phyloP scores from a whole-genome alignment of 2,888 invertebrate genomes.

The Acronicta alni region DNA sequence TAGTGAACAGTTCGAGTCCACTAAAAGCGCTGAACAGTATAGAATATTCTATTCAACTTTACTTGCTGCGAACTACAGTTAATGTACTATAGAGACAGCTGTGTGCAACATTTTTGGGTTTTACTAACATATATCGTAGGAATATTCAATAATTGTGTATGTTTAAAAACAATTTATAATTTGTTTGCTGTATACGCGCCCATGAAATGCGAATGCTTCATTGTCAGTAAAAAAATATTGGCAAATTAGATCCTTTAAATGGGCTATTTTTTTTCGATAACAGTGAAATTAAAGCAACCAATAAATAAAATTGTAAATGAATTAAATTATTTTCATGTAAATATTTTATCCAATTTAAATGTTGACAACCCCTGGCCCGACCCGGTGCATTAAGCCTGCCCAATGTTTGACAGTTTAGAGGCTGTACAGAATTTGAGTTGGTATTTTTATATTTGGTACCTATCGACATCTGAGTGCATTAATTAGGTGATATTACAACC shows the following conservation, averaged over 20 bases:
- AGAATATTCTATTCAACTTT: constrained; percentile 50
- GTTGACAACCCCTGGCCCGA: constrained; percentile 17
- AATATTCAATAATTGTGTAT: no score
- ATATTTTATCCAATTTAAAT: constrained; percentile 10
- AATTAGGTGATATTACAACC: not conserved
- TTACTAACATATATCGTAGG: no score
- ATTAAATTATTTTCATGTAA: not conserved
- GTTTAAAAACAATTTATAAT: no score
- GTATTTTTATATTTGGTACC: constrained; percentile 25
- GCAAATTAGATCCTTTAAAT: no score
- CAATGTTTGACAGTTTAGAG: constrained; percentile 43
- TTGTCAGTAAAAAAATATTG: no score
- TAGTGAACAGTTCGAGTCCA: constrained; percentile 31
- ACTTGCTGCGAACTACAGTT: constrained; percentile 29
- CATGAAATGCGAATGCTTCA: no score
- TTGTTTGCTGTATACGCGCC: not conserved
- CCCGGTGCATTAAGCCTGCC: constrained; percentile 19
- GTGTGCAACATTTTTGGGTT: constrained; percentile 17
- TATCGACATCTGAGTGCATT: constrained; percentile 4
- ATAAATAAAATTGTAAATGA: no score
- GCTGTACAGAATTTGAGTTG: constrained; percentile 16
- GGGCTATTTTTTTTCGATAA: no score
- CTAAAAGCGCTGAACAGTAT: constrained; percentile 34
- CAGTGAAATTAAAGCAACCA: no score
- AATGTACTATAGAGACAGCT: constrained; percentile 8